Percentiles rank a stretch among this genome's conserved stretches.
Evolutionary conservation across 2,888 invertebrate species (phyloP).

Genomic region (Tricholauxania praeusta): DNA sequence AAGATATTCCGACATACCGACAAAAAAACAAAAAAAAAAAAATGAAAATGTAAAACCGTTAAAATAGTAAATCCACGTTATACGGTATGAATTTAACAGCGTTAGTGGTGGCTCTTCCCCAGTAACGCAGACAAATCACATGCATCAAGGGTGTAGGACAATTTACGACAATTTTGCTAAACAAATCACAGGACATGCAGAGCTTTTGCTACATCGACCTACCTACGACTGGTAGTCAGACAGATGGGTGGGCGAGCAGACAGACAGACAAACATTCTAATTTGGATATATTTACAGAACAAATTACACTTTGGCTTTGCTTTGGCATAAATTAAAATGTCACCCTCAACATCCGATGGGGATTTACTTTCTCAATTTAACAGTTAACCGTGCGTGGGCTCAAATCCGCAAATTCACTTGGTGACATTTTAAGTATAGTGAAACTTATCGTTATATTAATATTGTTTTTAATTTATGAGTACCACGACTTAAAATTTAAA

Average conservation of each 20-base stretch:
- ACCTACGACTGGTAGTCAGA: conserved; percentile 5
- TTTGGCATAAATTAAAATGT: conserved; percentile 56
- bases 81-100: conserved; percentile 13
- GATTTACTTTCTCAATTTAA: too few species aligned
- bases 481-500: too few species aligned
- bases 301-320: conserved; percentile 63
- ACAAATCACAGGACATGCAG: conserved; percentile 26
- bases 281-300: conserved; percentile 63
- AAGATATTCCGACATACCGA: conserved; percentile 42
- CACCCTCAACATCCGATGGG: conserved; percentile 16
- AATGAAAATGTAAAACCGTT: conserved; percentile 47
- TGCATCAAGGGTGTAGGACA: conserved; percentile 24
- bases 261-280: conserved; percentile 49
- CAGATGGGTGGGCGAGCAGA: conserved; percentile 2
- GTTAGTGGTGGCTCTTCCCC: conserved; percentile 39
- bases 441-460: too few species aligned
- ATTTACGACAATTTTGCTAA: conserved; percentile 11
- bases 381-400: too few species aligned
- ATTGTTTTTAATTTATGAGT: too few species aligned
- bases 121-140: conserved; percentile 19
- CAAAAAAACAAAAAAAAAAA: conserved; percentile 7
- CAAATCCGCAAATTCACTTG: too few species aligned
- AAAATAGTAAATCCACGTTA: conserved; percentile 53
- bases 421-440: too few species aligned
- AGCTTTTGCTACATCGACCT: background rate